Percentiles rank a stretch among this genome's conserved stretches.
These are phyloP conservation scores for Leptinotarsa juncta DNA, from an alignment of 2,888 invertebrate species.

Conservation along the genomic window DNA sequence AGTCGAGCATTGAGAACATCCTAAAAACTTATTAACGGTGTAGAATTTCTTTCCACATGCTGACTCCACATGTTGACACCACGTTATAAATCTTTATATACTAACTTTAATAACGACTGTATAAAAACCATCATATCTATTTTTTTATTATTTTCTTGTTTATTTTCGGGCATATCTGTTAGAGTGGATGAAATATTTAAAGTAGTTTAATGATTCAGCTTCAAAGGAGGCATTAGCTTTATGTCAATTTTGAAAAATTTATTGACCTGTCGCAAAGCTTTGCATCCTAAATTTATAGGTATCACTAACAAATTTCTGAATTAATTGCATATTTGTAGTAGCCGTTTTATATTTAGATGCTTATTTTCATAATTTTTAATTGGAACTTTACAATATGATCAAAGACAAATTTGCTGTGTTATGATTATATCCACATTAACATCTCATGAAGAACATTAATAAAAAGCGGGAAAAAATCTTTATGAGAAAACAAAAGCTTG, in stretches of 20 bases:
- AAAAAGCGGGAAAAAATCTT: too few relatives aligned
- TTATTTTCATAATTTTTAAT: background rate
- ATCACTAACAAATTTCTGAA: slow-evolving; percentile 22
- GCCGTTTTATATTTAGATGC: slow-evolving; percentile 4
- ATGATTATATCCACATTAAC: background rate
- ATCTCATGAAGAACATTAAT: background rate
- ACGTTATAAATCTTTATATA: slow-evolving; percentile 33
- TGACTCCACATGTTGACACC: slow-evolving; percentile 36
- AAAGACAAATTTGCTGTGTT: background rate
- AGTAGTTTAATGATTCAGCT: slow-evolving; percentile 39
- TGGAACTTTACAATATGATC: background rate
- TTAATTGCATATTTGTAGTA: slow-evolving; percentile 21
- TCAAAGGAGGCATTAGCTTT: slow-evolving; percentile 42
- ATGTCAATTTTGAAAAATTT: slow-evolving; percentile 43
- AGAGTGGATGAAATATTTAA: slow-evolving; percentile 40
- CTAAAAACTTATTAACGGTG: slow-evolving; percentile 30
- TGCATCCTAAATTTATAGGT: slow-evolving; percentile 32
- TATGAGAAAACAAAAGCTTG: too few relatives aligned
- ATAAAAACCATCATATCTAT: slow-evolving; percentile 36
- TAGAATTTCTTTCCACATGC: slow-evolving; percentile 32
- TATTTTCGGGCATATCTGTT: slow-evolving; percentile 40
- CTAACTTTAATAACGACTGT: slow-evolving; percentile 37
- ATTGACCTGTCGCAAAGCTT: slow-evolving; percentile 33
- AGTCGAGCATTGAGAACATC: slow-evolving; percentile 12
- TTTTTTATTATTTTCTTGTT: slow-evolving; percentile 33